Percentiles rank a stretch among this genome's conserved stretches.
These are phyloP conservation scores for Elaeidobius kamerunicus DNA, from an alignment of 2,888 invertebrate genomes.

Conservation along the genomic window DNA sequence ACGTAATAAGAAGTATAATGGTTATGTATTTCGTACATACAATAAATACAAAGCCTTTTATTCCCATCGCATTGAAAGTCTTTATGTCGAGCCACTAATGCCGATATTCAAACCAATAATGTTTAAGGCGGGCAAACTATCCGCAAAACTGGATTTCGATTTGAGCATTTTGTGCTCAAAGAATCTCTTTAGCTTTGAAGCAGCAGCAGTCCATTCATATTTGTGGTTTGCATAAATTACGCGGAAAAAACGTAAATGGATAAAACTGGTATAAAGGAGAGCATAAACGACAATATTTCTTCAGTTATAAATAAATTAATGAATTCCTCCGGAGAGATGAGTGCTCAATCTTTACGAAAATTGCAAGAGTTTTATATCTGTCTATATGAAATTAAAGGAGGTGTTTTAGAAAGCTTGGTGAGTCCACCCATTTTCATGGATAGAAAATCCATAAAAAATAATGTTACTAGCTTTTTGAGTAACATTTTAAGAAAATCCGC, in stretches of 20 bases:
- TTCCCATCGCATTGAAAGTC: slow-evolving; percentile 3
- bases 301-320: not conserved
- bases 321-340: too few species aligned
- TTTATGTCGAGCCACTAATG: slow-evolving; percentile 1
- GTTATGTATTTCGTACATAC: too few species aligned
- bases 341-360: too few species aligned
- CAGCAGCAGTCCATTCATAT: slow-evolving; percentile 10
- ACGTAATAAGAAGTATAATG: too few species aligned
- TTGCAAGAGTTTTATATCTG: too few species aligned
- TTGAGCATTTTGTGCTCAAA: slow-evolving; percentile 8
- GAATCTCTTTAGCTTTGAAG: slow-evolving; percentile 9
- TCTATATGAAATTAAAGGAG: too few species aligned
- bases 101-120: slow-evolving; percentile 12
- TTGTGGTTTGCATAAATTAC: slow-evolving; percentile 15
- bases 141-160: slow-evolving; percentile 11
- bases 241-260: slow-evolving; percentile 6
- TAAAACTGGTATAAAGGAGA: slow-evolving; percentile 2
- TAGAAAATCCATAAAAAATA: not conserved
- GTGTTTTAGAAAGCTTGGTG: too few species aligned
- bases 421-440: too few species aligned
- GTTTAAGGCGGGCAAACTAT: slow-evolving; percentile 8
- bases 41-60: too few species aligned
- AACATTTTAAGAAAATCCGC: too few species aligned
- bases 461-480: too few species aligned
- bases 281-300: slow-evolving; percentile 1